Base-by-base conservation (phyloP, 2,113 vertebrate genomes). In the Pterophyllum scalare region DNA sequence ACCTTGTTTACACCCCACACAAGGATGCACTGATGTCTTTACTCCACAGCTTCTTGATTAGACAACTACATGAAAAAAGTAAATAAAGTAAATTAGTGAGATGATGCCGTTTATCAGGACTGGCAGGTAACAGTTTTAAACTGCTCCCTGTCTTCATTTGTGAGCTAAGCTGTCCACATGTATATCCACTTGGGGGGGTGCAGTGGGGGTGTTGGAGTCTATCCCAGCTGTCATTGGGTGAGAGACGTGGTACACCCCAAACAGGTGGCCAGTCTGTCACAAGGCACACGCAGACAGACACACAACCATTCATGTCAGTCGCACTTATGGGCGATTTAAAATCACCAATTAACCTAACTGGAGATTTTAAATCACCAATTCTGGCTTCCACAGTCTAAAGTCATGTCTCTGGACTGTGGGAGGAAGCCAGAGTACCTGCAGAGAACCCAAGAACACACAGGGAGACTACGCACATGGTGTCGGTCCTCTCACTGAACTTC, bases 341-440 rank as follows among this genome's bases (percentile, higher is more conserved):
- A 49, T 49, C 65, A 52, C 24, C 24, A 31, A 6, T 49, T 20
- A 5, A 13, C 13, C 40, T 43, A 14, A 13, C 3, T 2, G 12
- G 40, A 5, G 13, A 43, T 14, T 43, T 14, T 13, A 14, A 43
- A 43, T 43, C 40, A 43, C 12, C 40, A 40, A 12, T 40, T 40
- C 33, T 28, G 28, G 28, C 28, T 28, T 28, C 0, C 62, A 65
- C 35, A 43, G 38, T 17, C 2, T 22, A 43, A 46, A 43, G 38
- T 43, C 61, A 0, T 64, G 35, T 64, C 38, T 40, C 0, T 64
- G 12, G 61, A 40, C 20, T 64, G 12, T 35, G 38, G 10, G 3
- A 40, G 11, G 40, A 43, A 13, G 40, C 40, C 4, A 12, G 62
- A 65, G 43, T 13, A 43, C 38, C 38, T 24, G n/a, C 13, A 43